Percentiles rank a stretch among this genome's conserved stretches.
These are phyloP conservation scores for Leucophenga montana DNA, from an alignment of 2,888 invertebrate genomes.

Conservation along the genomic window DNA sequence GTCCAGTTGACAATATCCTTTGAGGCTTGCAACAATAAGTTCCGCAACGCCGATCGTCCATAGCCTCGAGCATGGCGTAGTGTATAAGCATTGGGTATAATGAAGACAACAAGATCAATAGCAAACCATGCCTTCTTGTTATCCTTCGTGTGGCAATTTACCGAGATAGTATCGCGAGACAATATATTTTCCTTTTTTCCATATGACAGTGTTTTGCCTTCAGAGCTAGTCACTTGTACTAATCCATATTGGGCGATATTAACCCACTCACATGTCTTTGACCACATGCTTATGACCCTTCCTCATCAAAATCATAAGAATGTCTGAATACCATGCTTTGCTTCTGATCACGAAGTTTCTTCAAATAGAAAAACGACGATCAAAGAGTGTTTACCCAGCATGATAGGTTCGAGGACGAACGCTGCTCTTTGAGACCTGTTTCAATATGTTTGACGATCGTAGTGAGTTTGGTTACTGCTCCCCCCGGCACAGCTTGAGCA, in stretches of 20 bases:
- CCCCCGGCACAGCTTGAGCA: conserved; percentile 94
- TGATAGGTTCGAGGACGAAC: conserved; percentile 52
- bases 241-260: conserved; percentile 94
- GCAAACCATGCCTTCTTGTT: conserved; percentile 96
- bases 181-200: conserved; percentile 96
- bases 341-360: conserved; percentile 86
- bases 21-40: conserved; percentile 97
- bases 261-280: conserved; percentile 90
- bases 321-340: conserved; percentile 82
- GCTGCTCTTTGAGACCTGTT: conserved; percentile 75
- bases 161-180: conserved; percentile 90
- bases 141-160: conserved; percentile 98
- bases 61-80: conserved; percentile 94
- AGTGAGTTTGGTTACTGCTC: conserved; percentile 91
- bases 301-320: conserved; percentile 95
- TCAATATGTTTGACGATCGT: conserved; percentile 88
- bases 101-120: conserved; percentile 92
- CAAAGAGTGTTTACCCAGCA: conserved; percentile 87
- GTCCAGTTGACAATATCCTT: conserved; percentile 94
- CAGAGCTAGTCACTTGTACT: conserved; percentile 93
- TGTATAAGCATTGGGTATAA: conserved; percentile 93
- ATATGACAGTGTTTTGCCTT: conserved; percentile 94
- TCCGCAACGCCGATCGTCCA: conserved; percentile 93
- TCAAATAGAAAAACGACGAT: conserved; percentile 88
- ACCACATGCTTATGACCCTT: too few species aligned